These are phyloP conservation scores for Latrodectus hesperus DNA, from an alignment of 2,888 invertebrate genomes.

Conservation along the genomic window DNA sequence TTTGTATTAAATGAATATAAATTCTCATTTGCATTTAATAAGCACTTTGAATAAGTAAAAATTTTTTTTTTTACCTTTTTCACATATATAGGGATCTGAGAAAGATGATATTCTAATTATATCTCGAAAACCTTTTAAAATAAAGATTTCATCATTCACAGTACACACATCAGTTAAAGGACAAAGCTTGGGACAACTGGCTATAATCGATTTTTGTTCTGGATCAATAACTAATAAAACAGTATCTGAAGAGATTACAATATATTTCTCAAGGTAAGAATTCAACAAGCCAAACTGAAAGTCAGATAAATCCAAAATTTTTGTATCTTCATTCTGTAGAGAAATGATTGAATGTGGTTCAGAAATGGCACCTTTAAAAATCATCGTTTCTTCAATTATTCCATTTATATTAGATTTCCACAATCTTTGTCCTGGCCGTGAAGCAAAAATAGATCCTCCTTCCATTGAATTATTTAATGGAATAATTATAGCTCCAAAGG, in stretches of 20 bases:
- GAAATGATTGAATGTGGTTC: constrained; percentile 72
- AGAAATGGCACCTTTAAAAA: constrained; percentile 82
- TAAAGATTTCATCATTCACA: constrained; percentile 80
- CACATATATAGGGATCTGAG: constrained; percentile 45
- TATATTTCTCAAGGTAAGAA: constrained; percentile 82
- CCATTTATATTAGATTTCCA: constrained; percentile 87
- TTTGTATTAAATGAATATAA: no score
- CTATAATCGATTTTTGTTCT: constrained; percentile 80
- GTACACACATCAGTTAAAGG: constrained; percentile 75
- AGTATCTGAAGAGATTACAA: constrained; percentile 84
- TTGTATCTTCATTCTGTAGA: constrained; percentile 1
- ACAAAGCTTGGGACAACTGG: constrained; percentile 79
- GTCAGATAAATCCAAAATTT: constrained; percentile 74
- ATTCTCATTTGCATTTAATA: no score
- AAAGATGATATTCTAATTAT: constrained; percentile 80
- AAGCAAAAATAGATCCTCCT: constrained; percentile 80
- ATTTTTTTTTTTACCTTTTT: constrained; percentile 25
- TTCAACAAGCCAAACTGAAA: constrained; percentile 81
- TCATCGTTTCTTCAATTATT: constrained; percentile 86
- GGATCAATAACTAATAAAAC: constrained; percentile 86
- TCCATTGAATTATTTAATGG: constrained; percentile 75
- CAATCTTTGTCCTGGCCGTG: constrained; percentile 87
- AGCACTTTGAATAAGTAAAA: no score
- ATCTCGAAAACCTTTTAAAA: constrained; percentile 86
- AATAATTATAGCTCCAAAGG: constrained; percentile 80